Evolutionary conservation across 1,140 invertebrate genomes (phyloP), one percentile per base, ranked within the genome.

Genomic region (Drosophila mojavensis): DNA sequence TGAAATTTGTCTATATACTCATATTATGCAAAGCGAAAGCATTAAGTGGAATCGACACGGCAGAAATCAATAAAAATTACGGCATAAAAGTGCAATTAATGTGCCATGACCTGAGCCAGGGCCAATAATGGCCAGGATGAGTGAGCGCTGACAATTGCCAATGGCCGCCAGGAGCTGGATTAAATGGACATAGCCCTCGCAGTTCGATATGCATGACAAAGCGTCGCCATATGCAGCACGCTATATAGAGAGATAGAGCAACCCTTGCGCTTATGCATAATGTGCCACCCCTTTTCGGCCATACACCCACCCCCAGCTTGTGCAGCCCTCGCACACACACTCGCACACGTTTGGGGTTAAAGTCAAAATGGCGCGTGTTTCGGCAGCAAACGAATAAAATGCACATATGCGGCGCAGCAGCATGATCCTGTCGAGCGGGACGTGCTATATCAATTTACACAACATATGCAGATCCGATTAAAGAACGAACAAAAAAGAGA

Each of bases 391-490:
- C 48, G 51, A 64, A 70, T 75, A 73, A 77, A 65, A 50, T 51
- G 50, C 65, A 69, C 53, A 69, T 69, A 47, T 53, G 51, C 26
- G 55, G 30, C 28, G 15, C 47, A 70, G 50, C 47, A 47, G 59
- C 36, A 55, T 17, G 51, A 26, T 56, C 54, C 59, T 58, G 36
- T 13, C 39, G 53, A 26, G 26, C 48, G 55, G 51, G 56, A 74
- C 74, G 79, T 81, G 60, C 63, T 70, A 56, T 90, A 90, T 90
- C 75, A 81, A 76, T 70, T 90, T 90, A 90, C 85, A 69, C 61
- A 85, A 75, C 85, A 90, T 90, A 90, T 90, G 85, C 85, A 90
- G 81, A 85, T 85, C 65, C 78, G 68, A 78, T 89, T 90, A 90
- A 47, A 55, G 41, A 72, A 62, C 45, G 5, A 39, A 59, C 30